A percentile compares a stretch with the other conserved stretches of the same genome.
Evolutionary conservation across 1,140 invertebrate species (phyloP).

Genomic region (Anastrepha obliqua): DNA sequence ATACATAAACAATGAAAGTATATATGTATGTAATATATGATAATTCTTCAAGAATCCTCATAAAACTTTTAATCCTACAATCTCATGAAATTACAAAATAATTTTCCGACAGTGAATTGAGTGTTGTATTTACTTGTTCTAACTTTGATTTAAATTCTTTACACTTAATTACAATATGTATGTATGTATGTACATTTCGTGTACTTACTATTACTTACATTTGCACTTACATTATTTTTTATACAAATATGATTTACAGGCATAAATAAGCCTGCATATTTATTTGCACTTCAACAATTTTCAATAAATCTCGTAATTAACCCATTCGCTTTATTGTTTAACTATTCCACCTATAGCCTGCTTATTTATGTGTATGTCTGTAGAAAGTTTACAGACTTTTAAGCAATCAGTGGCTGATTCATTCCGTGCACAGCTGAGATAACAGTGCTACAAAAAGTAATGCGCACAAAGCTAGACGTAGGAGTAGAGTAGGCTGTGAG

Average conservation of each 20-base stretch:
- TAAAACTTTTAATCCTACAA: too few relatives aligned
- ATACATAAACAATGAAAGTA: too few relatives aligned
- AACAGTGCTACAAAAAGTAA: background rate
- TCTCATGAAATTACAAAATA: too few relatives aligned
- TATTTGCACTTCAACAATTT: background rate
- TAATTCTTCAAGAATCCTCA: too few relatives aligned
- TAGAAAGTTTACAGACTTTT: background rate
- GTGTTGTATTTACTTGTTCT: too few relatives aligned
- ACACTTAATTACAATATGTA: too few relatives aligned
- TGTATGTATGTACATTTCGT: too few relatives aligned
- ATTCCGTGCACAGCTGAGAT: background rate
- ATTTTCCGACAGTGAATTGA: too few relatives aligned
- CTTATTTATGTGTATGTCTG: background rate
- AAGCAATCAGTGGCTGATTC: background rate
- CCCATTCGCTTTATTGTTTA: background rate
- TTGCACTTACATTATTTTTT: too few relatives aligned
- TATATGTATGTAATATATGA: too few relatives aligned
- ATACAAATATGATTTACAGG: background rate
- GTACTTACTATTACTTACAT: too few relatives aligned
- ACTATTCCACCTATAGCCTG: background rate
- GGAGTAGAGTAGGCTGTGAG: background rate
- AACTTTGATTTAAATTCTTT: too few relatives aligned
- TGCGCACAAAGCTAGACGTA: background rate
- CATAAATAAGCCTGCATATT: background rate
- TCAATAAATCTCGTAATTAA: background rate